phyloP scores from a whole-genome alignment of 2,797 vertebrate species.

The Tadarida brasiliensis region DNA sequence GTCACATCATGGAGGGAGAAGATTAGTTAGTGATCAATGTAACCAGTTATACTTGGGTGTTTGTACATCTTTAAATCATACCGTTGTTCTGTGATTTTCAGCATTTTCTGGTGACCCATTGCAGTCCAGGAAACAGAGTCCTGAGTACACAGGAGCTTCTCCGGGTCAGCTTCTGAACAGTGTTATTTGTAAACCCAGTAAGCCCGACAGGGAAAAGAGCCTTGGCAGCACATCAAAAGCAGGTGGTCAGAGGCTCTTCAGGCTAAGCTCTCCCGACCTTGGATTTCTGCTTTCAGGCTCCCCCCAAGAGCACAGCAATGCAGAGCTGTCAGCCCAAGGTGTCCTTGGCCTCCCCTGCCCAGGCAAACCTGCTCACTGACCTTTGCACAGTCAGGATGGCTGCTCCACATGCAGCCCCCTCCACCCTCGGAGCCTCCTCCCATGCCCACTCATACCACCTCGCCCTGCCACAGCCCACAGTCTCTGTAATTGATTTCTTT shows the following conservation, averaged over 20 bases:
- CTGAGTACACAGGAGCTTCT: neutral
- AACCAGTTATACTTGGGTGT: neutral
- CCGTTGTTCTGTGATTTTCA: neutral
- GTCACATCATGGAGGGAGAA: neutral
- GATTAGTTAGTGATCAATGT: neutral
- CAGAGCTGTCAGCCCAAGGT: neutral
- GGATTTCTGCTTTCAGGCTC: neutral
- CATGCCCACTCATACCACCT: neutral
- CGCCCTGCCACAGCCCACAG: neutral
- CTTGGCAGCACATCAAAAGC: neutral
- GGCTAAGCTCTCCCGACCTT: neutral
- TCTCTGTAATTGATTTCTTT: slow-evolving; percentile 71
- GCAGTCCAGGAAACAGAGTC: neutral
- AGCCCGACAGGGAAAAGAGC: neutral
- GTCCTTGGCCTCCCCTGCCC: neutral
- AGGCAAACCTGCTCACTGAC: neutral
- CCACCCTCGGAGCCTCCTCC: neutral
- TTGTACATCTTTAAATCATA: neutral
- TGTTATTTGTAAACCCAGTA: neutral
- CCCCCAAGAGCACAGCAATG: neutral
- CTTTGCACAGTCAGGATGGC: neutral
- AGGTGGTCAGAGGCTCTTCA: neutral
- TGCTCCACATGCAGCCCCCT: neutral
- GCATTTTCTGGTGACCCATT: neutral
- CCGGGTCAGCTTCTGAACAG: neutral